These are phyloP conservation scores for Ceratosolen solmsi DNA, from an alignment of 1,140 invertebrate species.

Conservation along the genomic window DNA sequence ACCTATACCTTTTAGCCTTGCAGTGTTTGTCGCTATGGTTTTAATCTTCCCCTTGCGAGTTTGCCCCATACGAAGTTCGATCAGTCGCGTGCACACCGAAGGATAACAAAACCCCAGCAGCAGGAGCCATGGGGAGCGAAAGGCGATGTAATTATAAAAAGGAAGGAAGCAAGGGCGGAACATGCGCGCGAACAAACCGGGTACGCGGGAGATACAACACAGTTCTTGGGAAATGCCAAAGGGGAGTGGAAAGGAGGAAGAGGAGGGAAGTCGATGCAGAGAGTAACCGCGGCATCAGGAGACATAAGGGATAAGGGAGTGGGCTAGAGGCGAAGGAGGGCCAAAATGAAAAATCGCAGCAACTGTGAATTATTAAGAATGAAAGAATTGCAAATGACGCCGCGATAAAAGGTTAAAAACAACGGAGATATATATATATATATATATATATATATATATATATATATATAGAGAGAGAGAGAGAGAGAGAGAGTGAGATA, in stretches of 20 bases:
- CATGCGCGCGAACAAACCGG: not conserved
- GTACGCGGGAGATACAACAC: conserved; percentile 17
- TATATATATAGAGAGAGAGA: too few species aligned
- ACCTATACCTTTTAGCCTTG: not conserved
- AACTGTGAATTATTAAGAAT: conserved; percentile 20
- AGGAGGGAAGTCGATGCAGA: not conserved
- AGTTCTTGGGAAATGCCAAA: not conserved
- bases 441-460: too few species aligned
- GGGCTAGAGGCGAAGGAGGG: not conserved
- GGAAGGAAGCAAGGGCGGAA: conserved; percentile 41
- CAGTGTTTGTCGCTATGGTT: conserved; percentile 50
- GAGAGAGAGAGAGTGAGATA: too few species aligned
- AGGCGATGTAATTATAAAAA: conserved; percentile 53
- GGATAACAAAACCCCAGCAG: not conserved
- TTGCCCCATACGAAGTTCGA: conserved; percentile 37
- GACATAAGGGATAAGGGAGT: conserved; percentile 9
- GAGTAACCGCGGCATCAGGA: not conserved
- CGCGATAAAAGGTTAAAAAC: not conserved
- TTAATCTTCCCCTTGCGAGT: conserved; percentile 40
- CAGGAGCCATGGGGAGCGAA: conserved; percentile 40
- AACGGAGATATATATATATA: too few species aligned
- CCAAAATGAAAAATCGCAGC: not conserved
- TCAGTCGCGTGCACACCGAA: conserved; percentile 38
- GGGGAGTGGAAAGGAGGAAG: not conserved
- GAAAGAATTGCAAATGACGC: not conserved